Evolutionary conservation across 2,113 vertebrate species (phyloP).

Genomic region (Plestiodon gilberti): DNA sequence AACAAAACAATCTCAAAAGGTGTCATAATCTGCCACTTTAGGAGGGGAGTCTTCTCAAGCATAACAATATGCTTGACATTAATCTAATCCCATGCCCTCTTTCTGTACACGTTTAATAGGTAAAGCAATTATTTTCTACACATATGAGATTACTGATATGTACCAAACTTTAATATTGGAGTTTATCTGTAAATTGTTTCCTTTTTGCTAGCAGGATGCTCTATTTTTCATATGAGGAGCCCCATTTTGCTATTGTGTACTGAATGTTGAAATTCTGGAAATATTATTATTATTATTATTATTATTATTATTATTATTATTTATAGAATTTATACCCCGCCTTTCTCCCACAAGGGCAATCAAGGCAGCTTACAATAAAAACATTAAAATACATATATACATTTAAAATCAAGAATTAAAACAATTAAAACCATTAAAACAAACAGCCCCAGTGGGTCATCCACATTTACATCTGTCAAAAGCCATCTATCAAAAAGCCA

Average conservation of each 20-base stretch:
- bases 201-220: background rate
- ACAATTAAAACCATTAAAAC: no score
- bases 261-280: background rate
- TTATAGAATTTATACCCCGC: no score
- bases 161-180: background rate
- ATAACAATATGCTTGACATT: no score
- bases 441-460: no score
- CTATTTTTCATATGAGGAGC: background rate
- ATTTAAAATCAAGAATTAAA: no score
- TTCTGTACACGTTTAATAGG: background rate
- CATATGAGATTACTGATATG: background rate
- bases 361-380: no score
- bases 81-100: background rate
- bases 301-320: no score
- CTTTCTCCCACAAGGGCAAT: no score
- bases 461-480: no score
- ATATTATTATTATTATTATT: no score
- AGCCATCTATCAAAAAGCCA: no score
- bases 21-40: background rate
- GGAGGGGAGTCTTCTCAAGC: background rate
- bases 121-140: background rate
- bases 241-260: background rate
- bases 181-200: background rate
- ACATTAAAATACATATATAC: no score
- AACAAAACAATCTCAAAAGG: background rate